A percentile compares a stretch with the other conserved stretches of the same genome.
phyloP scores from a whole-genome alignment of 2,797 vertebrate genomes.

The Diceros bicornis region DNA sequence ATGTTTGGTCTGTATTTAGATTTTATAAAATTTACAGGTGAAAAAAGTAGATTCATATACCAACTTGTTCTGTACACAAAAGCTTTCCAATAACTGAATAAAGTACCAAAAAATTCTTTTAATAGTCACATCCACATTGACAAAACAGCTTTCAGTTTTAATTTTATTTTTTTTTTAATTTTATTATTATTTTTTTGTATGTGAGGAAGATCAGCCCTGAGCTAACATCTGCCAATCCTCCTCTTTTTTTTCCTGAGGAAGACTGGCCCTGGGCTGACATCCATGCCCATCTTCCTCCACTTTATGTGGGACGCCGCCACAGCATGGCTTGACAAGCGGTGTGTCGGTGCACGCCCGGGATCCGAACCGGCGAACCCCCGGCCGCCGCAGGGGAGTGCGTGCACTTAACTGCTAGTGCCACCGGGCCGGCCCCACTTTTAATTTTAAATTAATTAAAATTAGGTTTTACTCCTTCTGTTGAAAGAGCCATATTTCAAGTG shows the following conservation, averaged over 20 bases:
- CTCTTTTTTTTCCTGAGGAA: no score
- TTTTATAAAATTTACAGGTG: not conserved
- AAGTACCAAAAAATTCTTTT: not conserved
- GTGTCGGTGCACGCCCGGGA: no score
- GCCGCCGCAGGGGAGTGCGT: no score
- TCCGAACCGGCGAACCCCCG: no score
- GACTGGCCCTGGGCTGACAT: no score
- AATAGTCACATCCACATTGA: not conserved
- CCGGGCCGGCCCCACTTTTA: not conserved
- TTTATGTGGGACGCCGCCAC: no score
- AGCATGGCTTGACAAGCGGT: no score
- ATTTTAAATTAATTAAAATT: constrained; percentile 1
- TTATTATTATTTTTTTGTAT: no score
- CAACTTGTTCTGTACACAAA: not conserved
- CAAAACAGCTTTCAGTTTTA: not conserved
- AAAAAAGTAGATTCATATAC: not conserved
- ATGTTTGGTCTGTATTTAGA: not conserved
- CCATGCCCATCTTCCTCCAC: no score
- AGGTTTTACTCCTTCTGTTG: not conserved
- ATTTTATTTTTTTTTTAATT: not conserved
- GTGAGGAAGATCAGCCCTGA: no score
- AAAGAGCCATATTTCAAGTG: not conserved
- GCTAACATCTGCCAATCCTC: no score
- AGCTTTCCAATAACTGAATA: constrained; percentile 10
- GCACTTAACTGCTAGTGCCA: no score